These are phyloP conservation scores for Atopsyche davidsoni DNA, from an alignment of 1,140 invertebrate genomes.

Conservation along the genomic window DNA sequence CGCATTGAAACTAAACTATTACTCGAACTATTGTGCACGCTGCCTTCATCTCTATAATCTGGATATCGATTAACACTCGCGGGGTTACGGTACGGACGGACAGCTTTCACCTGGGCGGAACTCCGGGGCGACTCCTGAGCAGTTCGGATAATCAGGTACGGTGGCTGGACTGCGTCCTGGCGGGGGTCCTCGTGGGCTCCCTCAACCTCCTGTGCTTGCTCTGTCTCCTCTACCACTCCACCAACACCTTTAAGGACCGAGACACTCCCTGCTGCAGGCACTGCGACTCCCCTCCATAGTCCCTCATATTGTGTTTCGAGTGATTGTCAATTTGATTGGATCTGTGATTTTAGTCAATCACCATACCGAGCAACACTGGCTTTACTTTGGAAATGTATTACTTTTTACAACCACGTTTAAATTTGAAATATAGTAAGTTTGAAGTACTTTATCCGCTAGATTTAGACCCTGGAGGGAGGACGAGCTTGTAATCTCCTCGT, in stretches of 20 bases:
- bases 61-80: not conserved
- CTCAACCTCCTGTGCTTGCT: conserved; percentile 47
- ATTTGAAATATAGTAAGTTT: not conserved
- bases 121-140: too few relatives aligned
- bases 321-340: too few relatives aligned
- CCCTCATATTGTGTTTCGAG: too few relatives aligned
- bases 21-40: conserved; percentile 20
- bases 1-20: not conserved
- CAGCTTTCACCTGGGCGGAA: conserved; percentile 47
- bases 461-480: too few relatives aligned
- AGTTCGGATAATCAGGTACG: too few relatives aligned
- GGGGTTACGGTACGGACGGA: conserved; percentile 19
- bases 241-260: conserved; percentile 25
- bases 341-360: too few relatives aligned
- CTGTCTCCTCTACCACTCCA: conserved; percentile 41
- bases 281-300: too few relatives aligned
- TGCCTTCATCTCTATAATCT: conserved; percentile 21
- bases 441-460: too few relatives aligned
- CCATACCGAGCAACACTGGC: too few relatives aligned
- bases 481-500: too few relatives aligned
- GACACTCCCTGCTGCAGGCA: conserved; percentile 24
- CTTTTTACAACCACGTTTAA: not conserved
- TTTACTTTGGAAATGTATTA: not conserved
- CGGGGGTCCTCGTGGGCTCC: conserved; percentile 47
- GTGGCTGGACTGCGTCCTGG: conserved; percentile 50